Base-by-base conservation (phyloP, 2,888 invertebrate genomes). In the Lissonota sp. region DNA sequence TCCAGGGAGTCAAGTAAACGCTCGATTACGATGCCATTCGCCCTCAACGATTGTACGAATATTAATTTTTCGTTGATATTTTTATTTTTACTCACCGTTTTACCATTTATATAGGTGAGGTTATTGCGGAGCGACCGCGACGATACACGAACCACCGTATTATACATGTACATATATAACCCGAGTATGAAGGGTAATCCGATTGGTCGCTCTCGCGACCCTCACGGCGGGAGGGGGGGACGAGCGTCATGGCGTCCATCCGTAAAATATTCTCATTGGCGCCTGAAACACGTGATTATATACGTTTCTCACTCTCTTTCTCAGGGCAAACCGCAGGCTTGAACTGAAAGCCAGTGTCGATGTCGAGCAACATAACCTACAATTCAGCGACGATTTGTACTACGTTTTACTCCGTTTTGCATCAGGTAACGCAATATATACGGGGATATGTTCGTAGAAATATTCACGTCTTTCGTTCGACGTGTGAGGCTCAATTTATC, bases 151-250 rank as follows among this genome's bases (percentile, higher is more conserved):
- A 88, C 55, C 90, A 88, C 87, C 88, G 86, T 88, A 87, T 88
- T 88, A 87, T 88, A 89, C 88, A 90, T 89, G 87, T 88, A 88
- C 87, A 88, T n/a, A n/a, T n/a, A n/a, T n/a, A n/a, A n/a, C n/a
- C n/a, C 87, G 84, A 86, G 87, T 84, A 86, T 88, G 87, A 86
- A 89, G n/a, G n/a, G 87, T 90, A 88, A 90, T 85, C 83, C 83
- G 86, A 91, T 91, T 91, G 91, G 91, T 83, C 80, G 69, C 51
- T 16, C 53, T 73, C 76, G 66, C 63, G 12, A 70, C 69, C 72
- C n/a, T n/a, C n/a, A n/a, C n/a, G n/a, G n/a, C n/a, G n/a, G n/a
- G n/a, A n/a, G n/a, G n/a, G 64, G 86, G 87, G 84, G 85, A 88
- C 85, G 86, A 74, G 72, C 89, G 89, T 90, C 88, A 91, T 89